These are phyloP conservation scores for Allolobophora icterica DNA, from an alignment of 2,888 invertebrate species.

Conservation along the genomic window DNA sequence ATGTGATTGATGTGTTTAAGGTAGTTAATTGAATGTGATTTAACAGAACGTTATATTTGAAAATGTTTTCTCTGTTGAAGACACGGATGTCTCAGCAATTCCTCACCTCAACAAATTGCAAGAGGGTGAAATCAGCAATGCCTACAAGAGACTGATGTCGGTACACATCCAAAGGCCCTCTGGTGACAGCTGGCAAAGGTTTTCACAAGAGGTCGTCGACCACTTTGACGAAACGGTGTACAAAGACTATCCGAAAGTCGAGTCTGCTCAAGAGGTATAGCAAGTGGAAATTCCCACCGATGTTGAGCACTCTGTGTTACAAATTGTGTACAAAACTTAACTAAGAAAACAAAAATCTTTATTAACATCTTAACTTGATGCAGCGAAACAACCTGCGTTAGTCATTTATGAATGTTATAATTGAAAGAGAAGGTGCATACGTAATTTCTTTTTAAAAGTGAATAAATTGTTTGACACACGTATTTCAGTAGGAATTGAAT, in stretches of 20 bases:
- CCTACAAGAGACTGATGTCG: conserved; percentile 1
- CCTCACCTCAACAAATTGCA: background rate
- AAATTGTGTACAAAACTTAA: too few relatives aligned
- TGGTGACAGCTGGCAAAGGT: background rate
- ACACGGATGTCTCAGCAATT: background rate
- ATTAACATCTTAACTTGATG: too few relatives aligned
- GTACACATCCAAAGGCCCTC: background rate
- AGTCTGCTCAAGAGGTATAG: background rate
- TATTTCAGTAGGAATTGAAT: too few relatives aligned
- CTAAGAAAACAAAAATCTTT: too few relatives aligned
- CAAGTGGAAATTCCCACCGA: background rate
- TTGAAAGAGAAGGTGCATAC: too few relatives aligned
- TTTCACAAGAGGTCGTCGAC: background rate
- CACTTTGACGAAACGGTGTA: background rate
- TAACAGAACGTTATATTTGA: background rate
- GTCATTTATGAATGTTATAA: too few relatives aligned
- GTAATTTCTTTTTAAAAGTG: too few relatives aligned
- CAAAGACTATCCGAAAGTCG: background rate
- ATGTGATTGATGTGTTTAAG: too few relatives aligned
- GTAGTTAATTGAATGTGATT: too few relatives aligned
- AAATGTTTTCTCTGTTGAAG: background rate
- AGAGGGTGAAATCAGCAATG: background rate
- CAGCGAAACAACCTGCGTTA: too few relatives aligned
- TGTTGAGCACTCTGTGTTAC: too few relatives aligned
- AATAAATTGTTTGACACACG: too few relatives aligned